A percentile compares a stretch with the other conserved stretches of the same genome.
phyloP scores from a whole-genome alignment of 2,888 invertebrate species.

The Penaeus monodon region DNA sequence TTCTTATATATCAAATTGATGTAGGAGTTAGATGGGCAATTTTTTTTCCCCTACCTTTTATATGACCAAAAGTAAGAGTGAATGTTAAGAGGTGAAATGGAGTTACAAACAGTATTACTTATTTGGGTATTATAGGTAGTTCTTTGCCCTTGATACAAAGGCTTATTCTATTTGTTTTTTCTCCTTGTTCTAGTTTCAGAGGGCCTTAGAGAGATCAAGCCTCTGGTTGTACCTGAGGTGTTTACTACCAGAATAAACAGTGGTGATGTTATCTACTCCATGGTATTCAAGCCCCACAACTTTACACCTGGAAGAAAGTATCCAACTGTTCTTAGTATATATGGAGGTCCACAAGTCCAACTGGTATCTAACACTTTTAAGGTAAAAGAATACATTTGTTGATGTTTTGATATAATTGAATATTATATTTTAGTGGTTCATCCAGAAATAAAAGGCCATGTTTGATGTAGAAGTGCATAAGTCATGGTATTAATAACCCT shows the following conservation, averaged over 20 bases:
- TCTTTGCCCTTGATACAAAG: neutral
- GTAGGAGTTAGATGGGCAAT: no score
- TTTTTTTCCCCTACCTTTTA: no score
- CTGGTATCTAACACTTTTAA: conserved; percentile 95
- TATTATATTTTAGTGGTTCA: no score
- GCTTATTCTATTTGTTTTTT: neutral
- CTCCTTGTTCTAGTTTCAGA: conserved; percentile 42
- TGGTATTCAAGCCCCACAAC: conserved; percentile 89
- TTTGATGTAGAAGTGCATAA: no score
- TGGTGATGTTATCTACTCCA: conserved; percentile 83
- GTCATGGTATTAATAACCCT: no score
- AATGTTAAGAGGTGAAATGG: no score
- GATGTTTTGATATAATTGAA: neutral
- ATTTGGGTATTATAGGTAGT: no score
- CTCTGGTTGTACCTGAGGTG: conserved; percentile 64
- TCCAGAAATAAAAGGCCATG: no score
- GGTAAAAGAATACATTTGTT: conserved; percentile 72
- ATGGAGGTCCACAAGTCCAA: conserved; percentile 98
- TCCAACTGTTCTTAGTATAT: conserved; percentile 95
- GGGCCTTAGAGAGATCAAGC: conserved; percentile 52
- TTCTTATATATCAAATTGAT: no score
- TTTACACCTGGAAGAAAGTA: conserved; percentile 77
- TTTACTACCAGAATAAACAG: conserved; percentile 67
- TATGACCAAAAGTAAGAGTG: no score
- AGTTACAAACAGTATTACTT: no score